Conservation (phyloP, 1,140 invertebrate species). For the Drosophila obscura region DNA sequence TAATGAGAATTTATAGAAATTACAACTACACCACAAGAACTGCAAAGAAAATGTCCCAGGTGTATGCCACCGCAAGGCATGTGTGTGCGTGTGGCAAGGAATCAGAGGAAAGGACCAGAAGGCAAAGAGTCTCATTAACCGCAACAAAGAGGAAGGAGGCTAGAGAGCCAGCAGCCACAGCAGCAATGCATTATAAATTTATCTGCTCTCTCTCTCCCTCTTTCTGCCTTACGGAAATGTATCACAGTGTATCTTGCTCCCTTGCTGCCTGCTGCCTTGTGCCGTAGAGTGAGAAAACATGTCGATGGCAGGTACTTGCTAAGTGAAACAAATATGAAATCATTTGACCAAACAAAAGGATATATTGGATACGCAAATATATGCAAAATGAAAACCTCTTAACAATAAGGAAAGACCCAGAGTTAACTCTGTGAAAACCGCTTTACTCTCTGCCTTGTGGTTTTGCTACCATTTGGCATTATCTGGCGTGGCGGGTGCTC, state of each 20-base stretch:
- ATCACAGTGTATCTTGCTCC: no score
- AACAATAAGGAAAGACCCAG: constrained; percentile 20
- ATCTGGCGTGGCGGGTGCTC: constrained; percentile 8
- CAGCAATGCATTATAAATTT: constrained; percentile 75
- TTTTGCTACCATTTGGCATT: constrained; percentile 20
- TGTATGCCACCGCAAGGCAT: constrained; percentile 43
- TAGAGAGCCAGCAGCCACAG: constrained; percentile 13
- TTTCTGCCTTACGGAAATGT: no score
- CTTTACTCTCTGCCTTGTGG: constrained; percentile 29
- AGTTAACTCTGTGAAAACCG: constrained; percentile 13
- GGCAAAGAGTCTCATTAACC: constrained; percentile 66
- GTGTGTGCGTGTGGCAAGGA: constrained; percentile 1
- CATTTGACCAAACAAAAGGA: constrained; percentile 10
- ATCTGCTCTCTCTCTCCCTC: constrained; percentile 32
- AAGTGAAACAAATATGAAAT: constrained; percentile 39
- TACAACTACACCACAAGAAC: constrained; percentile 8
- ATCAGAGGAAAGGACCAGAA: constrained; percentile 11
- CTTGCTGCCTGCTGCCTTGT: no score
- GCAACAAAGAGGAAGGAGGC: constrained; percentile 26
- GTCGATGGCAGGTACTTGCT: constrained; percentile 26
- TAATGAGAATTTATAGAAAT: constrained; percentile 58
- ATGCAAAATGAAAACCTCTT: background rate
- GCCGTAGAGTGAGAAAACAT: constrained; percentile 54
- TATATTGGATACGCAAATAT: background rate
- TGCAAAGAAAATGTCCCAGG: constrained; percentile 54